A percentile compares a stretch with the other conserved stretches of the same genome.
phyloP scores from a whole-genome alignment of 2,888 invertebrate genomes.

The Blera fallax region DNA sequence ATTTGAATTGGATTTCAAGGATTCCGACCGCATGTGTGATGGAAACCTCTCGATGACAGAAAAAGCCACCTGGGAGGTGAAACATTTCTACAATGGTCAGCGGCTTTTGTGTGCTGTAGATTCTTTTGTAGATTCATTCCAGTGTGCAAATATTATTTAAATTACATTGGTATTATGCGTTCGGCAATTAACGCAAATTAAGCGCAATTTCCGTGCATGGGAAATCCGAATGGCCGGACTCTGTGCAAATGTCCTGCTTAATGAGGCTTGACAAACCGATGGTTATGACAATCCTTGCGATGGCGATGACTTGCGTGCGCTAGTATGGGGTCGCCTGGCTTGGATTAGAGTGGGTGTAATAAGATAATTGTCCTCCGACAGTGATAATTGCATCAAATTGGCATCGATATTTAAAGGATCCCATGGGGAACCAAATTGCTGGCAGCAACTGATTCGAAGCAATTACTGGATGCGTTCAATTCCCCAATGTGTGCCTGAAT shows the following conservation, averaged over 20 bases:
- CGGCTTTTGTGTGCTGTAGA: not conserved
- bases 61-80: constrained; percentile 47
- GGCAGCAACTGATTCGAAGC: constrained; percentile 43
- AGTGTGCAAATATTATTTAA: constrained; percentile 66
- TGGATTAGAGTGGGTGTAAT: constrained; percentile 61
- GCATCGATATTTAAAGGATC: constrained; percentile 55
- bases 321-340: constrained; percentile 1
- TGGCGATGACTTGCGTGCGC: constrained; percentile 29
- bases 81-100: not conserved
- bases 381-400: constrained; percentile 64
- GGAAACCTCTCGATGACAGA: constrained; percentile 62
- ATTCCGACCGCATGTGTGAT: constrained; percentile 64
- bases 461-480: constrained; percentile 48
- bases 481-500: constrained; percentile 8
- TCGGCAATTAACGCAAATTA: constrained; percentile 68
- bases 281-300: constrained; percentile 49
- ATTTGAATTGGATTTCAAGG: constrained; percentile 68
- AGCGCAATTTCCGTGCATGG: constrained; percentile 54
- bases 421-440: constrained; percentile 26
- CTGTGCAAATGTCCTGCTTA: constrained; percentile 48
- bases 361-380: constrained; percentile 46
- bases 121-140: constrained; percentile 44
- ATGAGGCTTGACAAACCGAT: constrained; percentile 63
- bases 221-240: constrained; percentile 47
- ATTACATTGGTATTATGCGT: constrained; percentile 59